These are phyloP conservation scores for Trichogramma evanescens DNA, from an alignment of 2,888 invertebrate species.

Conservation along the genomic window DNA sequence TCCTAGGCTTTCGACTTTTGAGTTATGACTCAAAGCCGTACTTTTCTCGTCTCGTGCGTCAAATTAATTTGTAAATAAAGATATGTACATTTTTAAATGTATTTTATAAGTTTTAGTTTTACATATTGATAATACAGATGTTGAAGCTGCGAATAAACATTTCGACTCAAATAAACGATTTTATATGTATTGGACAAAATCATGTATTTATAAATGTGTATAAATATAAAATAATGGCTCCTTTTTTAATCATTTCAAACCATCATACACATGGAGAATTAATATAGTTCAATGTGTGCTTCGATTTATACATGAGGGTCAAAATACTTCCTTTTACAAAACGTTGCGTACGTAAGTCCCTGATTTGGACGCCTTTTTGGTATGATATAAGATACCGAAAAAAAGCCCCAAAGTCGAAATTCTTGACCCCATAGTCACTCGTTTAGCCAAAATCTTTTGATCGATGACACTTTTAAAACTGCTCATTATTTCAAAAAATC, in stretches of 20 bases:
- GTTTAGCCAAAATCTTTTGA: too few species aligned
- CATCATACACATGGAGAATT: conserved; percentile 13
- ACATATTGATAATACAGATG: background rate
- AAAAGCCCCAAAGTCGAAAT: too few species aligned
- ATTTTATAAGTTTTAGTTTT: background rate
- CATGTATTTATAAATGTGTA: background rate
- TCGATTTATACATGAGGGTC: too few species aligned
- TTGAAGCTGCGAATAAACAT: too few species aligned
- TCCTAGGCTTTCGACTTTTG: background rate
- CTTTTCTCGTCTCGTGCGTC: background rate
- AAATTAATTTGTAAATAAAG: background rate
- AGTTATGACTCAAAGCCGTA: background rate
- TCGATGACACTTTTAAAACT: too few species aligned
- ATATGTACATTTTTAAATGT: background rate
- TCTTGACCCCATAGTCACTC: too few species aligned
- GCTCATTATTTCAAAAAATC: too few species aligned
- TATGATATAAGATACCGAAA: too few species aligned
- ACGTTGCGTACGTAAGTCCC: too few species aligned
- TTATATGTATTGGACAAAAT: background rate
- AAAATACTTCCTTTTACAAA: too few species aligned
- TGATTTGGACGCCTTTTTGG: too few species aligned
- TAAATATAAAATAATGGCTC: conserved; percentile 10
- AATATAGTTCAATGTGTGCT: background rate
- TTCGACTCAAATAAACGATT: background rate
- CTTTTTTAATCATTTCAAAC: conserved; percentile 5